Evolutionary conservation across 2,888 invertebrate species (phyloP).

Genomic region (Gerris lacustris): DNA sequence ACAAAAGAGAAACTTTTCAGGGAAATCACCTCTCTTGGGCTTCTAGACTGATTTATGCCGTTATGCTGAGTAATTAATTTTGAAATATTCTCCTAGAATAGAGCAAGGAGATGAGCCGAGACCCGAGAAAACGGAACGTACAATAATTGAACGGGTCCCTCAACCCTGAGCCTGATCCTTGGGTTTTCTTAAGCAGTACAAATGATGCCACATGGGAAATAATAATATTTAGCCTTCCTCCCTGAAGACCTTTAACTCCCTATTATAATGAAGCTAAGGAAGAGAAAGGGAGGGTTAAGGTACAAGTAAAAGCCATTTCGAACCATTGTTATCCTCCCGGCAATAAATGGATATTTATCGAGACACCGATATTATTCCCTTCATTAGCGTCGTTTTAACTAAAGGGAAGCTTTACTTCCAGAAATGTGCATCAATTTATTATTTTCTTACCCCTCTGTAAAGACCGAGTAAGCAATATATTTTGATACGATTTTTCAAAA

Average conservation of each 20-base stretch:
- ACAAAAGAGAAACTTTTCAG: too few species aligned
- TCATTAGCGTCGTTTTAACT: background rate
- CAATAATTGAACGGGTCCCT: too few species aligned
- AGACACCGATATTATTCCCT: constrained; percentile 1
- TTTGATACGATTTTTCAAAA: background rate
- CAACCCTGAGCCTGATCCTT: too few species aligned
- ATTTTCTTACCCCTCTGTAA: background rate
- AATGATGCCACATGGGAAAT: constrained; percentile 5
- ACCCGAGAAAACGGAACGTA: too few species aligned
- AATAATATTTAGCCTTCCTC: background rate
- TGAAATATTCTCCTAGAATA: too few species aligned
- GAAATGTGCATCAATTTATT: constrained; percentile 2
- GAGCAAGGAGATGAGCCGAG: too few species aligned
- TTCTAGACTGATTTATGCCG: too few species aligned
- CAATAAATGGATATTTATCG: constrained; percentile 1
- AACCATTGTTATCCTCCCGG: background rate
- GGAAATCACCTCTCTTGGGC: too few species aligned
- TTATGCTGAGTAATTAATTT: too few species aligned
- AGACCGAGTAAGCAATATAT: background rate
- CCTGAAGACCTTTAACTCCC: background rate
- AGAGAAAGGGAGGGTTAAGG: background rate
- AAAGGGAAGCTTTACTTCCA: background rate
- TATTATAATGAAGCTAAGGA: background rate
- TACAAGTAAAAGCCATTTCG: background rate
- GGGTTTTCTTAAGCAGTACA: background rate